These are phyloP conservation scores for Chymomyza procnemis DNA, from an alignment of 2,888 invertebrate species.

Conservation along the genomic window DNA sequence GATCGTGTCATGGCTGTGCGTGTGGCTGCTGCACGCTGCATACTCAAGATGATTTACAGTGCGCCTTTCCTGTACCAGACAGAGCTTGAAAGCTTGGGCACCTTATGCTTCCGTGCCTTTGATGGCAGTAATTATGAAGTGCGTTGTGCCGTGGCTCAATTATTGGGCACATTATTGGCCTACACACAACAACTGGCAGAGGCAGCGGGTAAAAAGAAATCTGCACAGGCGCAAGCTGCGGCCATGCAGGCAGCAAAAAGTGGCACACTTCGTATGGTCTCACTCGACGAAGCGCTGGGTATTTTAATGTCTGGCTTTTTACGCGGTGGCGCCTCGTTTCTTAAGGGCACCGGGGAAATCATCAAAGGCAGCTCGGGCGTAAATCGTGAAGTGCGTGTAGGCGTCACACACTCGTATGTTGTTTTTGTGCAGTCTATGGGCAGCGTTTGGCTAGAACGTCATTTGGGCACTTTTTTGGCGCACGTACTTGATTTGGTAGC, in stretches of 20 bases:
- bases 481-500: constrained; percentile 96
- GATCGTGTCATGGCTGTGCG: constrained; percentile 96
- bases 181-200: constrained; percentile 87
- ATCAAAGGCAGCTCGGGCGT: constrained; percentile 96
- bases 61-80: constrained; percentile 90
- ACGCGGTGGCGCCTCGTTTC: constrained; percentile 94
- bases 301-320: constrained; percentile 96
- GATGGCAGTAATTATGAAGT: constrained; percentile 96
- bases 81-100: constrained; percentile 94
- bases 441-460: constrained; percentile 95
- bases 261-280: constrained; percentile 80
- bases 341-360: constrained; percentile 95
- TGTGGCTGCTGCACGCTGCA: constrained; percentile 94
- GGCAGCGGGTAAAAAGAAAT: constrained; percentile 77
- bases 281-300: constrained; percentile 93
- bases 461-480: constrained; percentile 89
- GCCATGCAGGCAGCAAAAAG: constrained; percentile 59
- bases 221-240: constrained; percentile 45
- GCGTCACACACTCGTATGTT: constrained; percentile 98
- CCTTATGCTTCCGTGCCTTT: constrained; percentile 93
- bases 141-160: constrained; percentile 92
- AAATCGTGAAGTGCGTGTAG: constrained; percentile 96
- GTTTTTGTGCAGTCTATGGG: constrained; percentile 96
- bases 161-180: constrained; percentile 85
- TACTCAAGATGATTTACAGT: constrained; percentile 92